Evolutionary conservation across 1,140 invertebrate species (phyloP), one percentile per base, ranked within the genome.

Genomic region (Drosophila fuyamai): DNA sequence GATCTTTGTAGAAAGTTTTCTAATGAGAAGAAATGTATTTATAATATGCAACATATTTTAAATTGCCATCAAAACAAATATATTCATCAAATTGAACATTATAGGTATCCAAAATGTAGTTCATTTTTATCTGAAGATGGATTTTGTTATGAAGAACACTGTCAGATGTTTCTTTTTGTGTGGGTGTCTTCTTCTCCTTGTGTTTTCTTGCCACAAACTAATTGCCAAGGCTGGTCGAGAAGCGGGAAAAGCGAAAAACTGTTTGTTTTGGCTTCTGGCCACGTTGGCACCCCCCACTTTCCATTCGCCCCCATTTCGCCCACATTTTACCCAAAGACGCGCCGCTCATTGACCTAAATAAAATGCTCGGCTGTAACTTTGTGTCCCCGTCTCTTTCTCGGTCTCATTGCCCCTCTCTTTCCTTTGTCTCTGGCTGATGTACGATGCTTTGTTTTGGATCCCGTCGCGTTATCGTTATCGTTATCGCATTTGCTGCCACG

Each of bases 331-430:
- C 12, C 14, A 40, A 48, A 63, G 48, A 70, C 32, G 27, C 35
- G 35, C 35, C 72, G 67, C 86, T 84, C 83, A 90, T 88, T 88
- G 84, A 90, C 85, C 85, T 79, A 88, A 86, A 86, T 88, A 82
- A 88, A 88, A 83, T 77, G 83, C 76, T 76, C 68, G 57, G 53
- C 55, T 76, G 82, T 27, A 80, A 46, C 40, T 51, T 59, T 57
- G 12, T 35, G n/a, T 32, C 38, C 35, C 55, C 67, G n/a, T 57
- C 55, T 8, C 27, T 16, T 29, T 51, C 27, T 16, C 27, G 29
- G 3, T 8, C 41, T 38, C 18, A 36, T 27, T 29, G 6, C 23
- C 14, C 27, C 14, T 27, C 16, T 23, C 23, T 1, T 36, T 43
- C 44, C 44, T 60, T 81, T 82, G 79, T 82, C 72, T 76, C 47